Evolutionary conservation across 2,888 invertebrate species (phyloP).

Genomic region (Oscheius onirici): DNA sequence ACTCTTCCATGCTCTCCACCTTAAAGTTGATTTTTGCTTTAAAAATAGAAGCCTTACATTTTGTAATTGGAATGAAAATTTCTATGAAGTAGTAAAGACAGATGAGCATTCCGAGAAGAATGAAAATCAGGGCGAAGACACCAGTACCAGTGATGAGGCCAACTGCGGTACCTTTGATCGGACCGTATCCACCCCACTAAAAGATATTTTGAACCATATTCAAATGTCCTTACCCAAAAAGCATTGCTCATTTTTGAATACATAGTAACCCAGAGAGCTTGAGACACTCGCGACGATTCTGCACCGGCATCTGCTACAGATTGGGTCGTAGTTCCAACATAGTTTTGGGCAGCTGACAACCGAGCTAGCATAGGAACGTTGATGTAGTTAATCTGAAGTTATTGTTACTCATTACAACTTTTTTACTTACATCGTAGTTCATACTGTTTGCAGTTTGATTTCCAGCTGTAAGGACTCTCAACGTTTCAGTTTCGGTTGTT

Average conservation of each 20-base stretch:
- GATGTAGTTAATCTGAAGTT: no score
- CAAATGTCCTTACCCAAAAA: not conserved
- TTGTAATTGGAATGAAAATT: not conserved
- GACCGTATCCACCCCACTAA: slow-evolving; percentile 5
- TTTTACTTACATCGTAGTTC: not conserved
- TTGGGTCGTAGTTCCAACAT: not conserved
- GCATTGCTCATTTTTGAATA: not conserved
- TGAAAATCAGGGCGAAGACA: not conserved
- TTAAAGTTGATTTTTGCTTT: no score
- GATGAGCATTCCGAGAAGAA: not conserved
- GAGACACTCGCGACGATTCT: not conserved
- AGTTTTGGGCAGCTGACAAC: not conserved
- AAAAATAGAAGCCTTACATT: no score
- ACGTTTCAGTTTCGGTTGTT: not conserved
- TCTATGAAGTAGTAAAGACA: not conserved
- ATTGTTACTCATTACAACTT: no score
- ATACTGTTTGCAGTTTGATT: not conserved
- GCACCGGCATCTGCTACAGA: not conserved
- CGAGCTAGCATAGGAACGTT: no score
- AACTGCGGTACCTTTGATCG: slow-evolving; percentile 1
- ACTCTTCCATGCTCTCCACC: not conserved
- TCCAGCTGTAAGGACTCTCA: not conserved
- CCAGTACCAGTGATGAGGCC: not conserved
- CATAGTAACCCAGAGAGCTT: slow-evolving; percentile 2
- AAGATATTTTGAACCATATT: not conserved